A percentile compares a stretch with the other conserved stretches of the same genome.
Conservation (phyloP, 2,797 vertebrate genomes). For the Hyperoplus lanceolatus region DNA sequence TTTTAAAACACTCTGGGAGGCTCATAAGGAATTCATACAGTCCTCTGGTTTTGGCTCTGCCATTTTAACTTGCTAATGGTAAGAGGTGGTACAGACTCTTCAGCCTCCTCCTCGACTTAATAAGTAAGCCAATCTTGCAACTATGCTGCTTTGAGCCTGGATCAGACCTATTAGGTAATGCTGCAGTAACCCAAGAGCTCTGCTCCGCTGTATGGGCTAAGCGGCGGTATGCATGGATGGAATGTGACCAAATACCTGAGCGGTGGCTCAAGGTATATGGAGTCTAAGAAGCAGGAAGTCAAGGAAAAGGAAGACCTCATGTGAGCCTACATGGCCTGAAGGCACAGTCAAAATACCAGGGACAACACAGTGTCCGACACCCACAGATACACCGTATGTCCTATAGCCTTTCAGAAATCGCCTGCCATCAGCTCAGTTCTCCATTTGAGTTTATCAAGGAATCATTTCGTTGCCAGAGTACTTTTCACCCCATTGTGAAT, state of each 20-base stretch:
- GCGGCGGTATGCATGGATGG: slow-evolving; percentile 70
- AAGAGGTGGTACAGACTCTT: slow-evolving; percentile 32
- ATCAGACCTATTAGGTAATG: slow-evolving; percentile 79
- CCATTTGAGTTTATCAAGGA: slow-evolving; percentile 56
- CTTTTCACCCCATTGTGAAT: slow-evolving; percentile 75
- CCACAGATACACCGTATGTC: slow-evolving; percentile 1
- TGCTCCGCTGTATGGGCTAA: slow-evolving; percentile 62
- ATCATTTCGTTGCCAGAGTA: slow-evolving; percentile 61
- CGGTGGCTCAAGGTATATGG: slow-evolving; percentile 27
- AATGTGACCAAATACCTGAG: slow-evolving; percentile 74
- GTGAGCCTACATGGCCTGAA: slow-evolving; percentile 23
- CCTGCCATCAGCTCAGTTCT: slow-evolving; percentile 31
- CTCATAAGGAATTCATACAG: slow-evolving; percentile 22
- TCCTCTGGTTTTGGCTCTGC: slow-evolving; percentile 5
- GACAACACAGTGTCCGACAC: slow-evolving; percentile 6
- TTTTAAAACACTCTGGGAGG: slow-evolving; percentile 29
- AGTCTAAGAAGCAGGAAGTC: slow-evolving; percentile 56
- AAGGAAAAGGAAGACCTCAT: slow-evolving; percentile 33
- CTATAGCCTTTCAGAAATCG: slow-evolving; percentile 19
- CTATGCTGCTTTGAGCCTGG: slow-evolving; percentile 61
- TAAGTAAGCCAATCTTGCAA: slow-evolving; percentile 61
- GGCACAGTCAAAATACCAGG: slow-evolving; percentile 31
- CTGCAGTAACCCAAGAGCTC: slow-evolving; percentile 74
- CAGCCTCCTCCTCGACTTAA: slow-evolving; percentile 43
- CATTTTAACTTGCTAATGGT: slow-evolving; percentile 17